A percentile compares a stretch with the other conserved stretches of the same genome.
phyloP scores from a whole-genome alignment of 1,140 invertebrate species.

The Drosophila murphyi region DNA sequence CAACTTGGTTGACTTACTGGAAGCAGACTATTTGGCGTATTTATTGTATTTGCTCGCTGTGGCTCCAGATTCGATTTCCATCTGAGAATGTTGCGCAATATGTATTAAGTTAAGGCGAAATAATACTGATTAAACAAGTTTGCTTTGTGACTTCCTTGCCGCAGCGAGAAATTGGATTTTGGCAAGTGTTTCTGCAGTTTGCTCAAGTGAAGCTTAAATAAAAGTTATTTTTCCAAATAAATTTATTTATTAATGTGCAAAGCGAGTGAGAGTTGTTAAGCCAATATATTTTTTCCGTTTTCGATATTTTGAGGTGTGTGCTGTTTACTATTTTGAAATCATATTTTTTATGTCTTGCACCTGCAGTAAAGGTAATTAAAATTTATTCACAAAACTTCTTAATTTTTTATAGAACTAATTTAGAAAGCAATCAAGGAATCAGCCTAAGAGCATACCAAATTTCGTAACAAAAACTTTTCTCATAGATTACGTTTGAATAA shows the following conservation, averaged over 20 bases:
- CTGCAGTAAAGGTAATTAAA: background rate
- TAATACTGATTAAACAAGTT: background rate
- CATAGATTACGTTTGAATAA: conserved; percentile 1
- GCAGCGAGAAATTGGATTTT: background rate
- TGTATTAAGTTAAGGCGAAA: background rate
- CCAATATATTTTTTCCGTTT: too few relatives aligned
- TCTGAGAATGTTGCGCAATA: background rate
- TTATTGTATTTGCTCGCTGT: background rate
- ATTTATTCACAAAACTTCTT: too few relatives aligned
- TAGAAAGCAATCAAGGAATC: too few relatives aligned
- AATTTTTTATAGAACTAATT: too few relatives aligned
- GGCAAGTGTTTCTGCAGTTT: background rate
- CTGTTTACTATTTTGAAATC: too few relatives aligned
- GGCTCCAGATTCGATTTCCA: background rate
- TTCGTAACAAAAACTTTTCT: background rate
- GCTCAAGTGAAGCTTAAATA: too few relatives aligned
- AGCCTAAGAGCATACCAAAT: too few relatives aligned
- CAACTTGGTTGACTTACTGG: conserved; percentile 22
- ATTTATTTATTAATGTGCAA: too few relatives aligned
- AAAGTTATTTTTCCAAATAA: too few relatives aligned
- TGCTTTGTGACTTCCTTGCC: background rate
- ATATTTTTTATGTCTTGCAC: background rate
- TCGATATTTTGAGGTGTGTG: too few relatives aligned
- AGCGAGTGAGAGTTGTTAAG: too few relatives aligned
- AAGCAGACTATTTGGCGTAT: background rate